phyloP scores from a whole-genome alignment of 2,113 vertebrate genomes.

The Sylvicapra grimmia region DNA sequence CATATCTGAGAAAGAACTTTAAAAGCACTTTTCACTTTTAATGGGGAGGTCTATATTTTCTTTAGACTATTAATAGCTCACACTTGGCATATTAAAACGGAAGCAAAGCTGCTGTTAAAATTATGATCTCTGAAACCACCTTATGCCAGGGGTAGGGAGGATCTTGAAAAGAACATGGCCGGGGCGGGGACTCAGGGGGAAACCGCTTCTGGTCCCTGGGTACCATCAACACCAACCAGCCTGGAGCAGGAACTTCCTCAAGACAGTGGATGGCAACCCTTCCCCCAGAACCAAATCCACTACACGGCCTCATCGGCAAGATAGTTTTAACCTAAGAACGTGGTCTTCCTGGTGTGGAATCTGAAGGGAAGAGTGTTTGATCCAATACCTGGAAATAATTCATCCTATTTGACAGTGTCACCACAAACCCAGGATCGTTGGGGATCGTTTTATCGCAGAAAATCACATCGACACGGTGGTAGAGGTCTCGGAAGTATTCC shows the following conservation, averaged over 20 bases:
- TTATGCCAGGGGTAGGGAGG: neutral
- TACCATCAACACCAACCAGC: too few relatives aligned
- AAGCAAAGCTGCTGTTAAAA: neutral
- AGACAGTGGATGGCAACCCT: accelerated
- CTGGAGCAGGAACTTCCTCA: neutral
- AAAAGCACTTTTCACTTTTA: neutral
- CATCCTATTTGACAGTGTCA: slow-evolving; percentile 99
- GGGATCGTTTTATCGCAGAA: slow-evolving; percentile 99
- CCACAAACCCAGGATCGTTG: slow-evolving; percentile 97
- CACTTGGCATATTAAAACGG: neutral
- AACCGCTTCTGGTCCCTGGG: neutral
- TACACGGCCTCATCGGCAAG: neutral
- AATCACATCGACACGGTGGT: slow-evolving; percentile 98
- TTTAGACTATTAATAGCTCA: neutral
- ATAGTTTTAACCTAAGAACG: neutral
- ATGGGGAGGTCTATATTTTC: neutral
- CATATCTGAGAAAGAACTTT: neutral
- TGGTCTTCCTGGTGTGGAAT: neutral
- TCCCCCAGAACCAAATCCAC: neutral
- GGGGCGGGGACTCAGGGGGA: accelerated
- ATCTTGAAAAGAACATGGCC: accelerated
- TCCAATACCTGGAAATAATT: slow-evolving; percentile 96
- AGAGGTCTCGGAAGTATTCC: slow-evolving; percentile 98
- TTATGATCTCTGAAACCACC: neutral
- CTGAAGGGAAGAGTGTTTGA: neutral